Evolutionary conservation across 2,113 vertebrate genomes (phyloP), one percentile per base, ranked within the genome.

Genomic region (Bostrychus sinensis): DNA sequence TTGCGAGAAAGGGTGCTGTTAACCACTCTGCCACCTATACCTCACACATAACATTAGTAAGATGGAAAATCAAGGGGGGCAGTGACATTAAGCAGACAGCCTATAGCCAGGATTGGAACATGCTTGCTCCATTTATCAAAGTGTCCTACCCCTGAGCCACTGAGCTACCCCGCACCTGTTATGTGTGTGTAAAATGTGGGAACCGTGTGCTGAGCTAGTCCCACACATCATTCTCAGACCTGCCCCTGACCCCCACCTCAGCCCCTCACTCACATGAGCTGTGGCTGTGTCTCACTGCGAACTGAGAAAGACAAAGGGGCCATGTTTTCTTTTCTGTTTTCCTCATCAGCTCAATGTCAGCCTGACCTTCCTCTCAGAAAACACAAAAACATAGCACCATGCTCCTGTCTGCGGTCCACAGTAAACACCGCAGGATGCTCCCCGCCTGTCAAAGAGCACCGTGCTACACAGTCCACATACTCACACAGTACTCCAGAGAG

Each of bases 341-440:
- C 25, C 53, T n/a, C 50, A 75, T 70, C 32, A 77, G 66, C 55
- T 86, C 73, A 59, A 70, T 84, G 85, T 84, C 77, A 84, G 67
- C 56, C 71, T 77, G 70, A 88, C 80, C 85, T 80, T 85, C 69
- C 78, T 73, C 81, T 77, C 57, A 85, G 78, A 83, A 83, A 86
- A 75, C 72, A 82, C 62, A 70, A 50, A 25, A 72, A 60, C 42
- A 60, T 23, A 74, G 45, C 14, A 16, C n/a, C 5, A 16, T 1
- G 39, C 37, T 38, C 37, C 37, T 38, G 39, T 9, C n/a, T 2
- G 39, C 19, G 10, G 22, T 46, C 20, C 20, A 23, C 11, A 22
- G 9, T 4, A 46, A 14, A 43, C 42, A 10, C 17, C 9, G 76
- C 61, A 81, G 56, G 80, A 77, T 50, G 17, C 62, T 71, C 50